Base-by-base conservation (phyloP, 2,888 invertebrate species). In the Dromius quadrimaculatus region DNA sequence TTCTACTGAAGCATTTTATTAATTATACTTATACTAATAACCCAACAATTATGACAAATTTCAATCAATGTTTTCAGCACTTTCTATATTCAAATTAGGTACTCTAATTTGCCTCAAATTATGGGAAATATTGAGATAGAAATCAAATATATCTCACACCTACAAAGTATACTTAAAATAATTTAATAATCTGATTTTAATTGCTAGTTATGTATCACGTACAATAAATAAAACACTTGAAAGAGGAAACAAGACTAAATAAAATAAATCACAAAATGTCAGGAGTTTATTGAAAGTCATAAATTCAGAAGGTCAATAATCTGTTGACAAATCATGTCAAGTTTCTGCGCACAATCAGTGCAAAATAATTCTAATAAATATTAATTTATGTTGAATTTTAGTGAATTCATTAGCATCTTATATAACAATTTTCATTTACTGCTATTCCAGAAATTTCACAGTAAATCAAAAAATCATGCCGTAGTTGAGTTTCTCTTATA, bases 331-430 rank as follows among this genome's bases (percentile, higher is more conserved):
- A 47, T 47, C 45, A 3, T 47, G 23, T 47, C 20, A 47, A 47
- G 5, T 22, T n/a, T 23, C 11, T 13, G 15, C 3, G 50, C 32
- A 28, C 28, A 54, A 54, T 54, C 50, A 28, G 50, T 50, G 50
- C 50, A 54, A 54, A 32, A 54, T 54, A 5, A 54, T 54, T 54
- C 28, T 28, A 54, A 54, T 54, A 13, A 28, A 54, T 54, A 28
- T 28, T 54, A 54, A 54, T 54, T 54, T 54, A 54, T 54, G 23
- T 28, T 13, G 9, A 28, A 20, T 22, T 47, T 47, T 22, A 47
- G 22, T n/a, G 6, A 28, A n/a, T n/a, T n/a, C n/a, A 36, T 36
- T 36, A 9, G 11, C 11, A 36, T 6, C n/a, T 36, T 36, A 6
- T 3, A 11, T 36, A 9, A 9, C n/a, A 36, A 36, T 28, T 28